Conservation (phyloP, 1,140 invertebrate species). For the Drusus annulatus region DNA sequence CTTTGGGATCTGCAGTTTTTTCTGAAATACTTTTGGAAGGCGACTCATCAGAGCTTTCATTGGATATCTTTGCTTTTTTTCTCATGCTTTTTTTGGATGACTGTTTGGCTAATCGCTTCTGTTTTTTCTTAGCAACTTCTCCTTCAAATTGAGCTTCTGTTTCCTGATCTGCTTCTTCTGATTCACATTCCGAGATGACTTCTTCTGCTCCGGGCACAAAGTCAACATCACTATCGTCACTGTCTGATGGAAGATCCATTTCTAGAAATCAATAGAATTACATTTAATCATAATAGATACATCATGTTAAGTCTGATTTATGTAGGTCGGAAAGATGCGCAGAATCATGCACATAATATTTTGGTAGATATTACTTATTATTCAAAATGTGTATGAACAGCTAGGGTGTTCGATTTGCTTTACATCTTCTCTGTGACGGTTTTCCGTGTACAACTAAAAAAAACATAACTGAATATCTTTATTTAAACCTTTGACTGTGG, state of each 20-base stretch:
- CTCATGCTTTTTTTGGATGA: slow-evolving; percentile 60
- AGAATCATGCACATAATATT: too few relatives aligned
- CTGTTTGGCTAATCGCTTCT: slow-evolving; percentile 62
- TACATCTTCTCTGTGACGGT: too few relatives aligned
- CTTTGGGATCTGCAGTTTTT: slow-evolving; percentile 69
- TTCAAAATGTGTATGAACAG: too few relatives aligned
- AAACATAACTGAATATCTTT: too few relatives aligned
- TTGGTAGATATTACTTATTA: too few relatives aligned
- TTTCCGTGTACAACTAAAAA: too few relatives aligned
- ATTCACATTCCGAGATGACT: slow-evolving; percentile 62
- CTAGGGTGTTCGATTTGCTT: too few relatives aligned
- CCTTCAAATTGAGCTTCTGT: slow-evolving; percentile 66
- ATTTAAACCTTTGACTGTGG: too few relatives aligned
- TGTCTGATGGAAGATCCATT: slow-evolving; percentile 63
- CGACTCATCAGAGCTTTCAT: slow-evolving; percentile 53
- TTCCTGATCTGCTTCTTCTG: slow-evolving; percentile 63
- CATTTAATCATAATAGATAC: background rate
- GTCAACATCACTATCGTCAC: slow-evolving; percentile 69
- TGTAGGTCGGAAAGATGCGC: background rate
- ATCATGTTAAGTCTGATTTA: background rate
- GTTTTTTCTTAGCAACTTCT: slow-evolving; percentile 62
- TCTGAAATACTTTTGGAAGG: slow-evolving; percentile 62
- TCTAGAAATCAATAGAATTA: slow-evolving; percentile 2
- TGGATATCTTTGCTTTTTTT: slow-evolving; percentile 58
- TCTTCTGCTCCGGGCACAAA: slow-evolving; percentile 68